Evolutionary conservation across 2,113 vertebrate species (phyloP), one percentile per base, ranked within the genome.

Genomic region (Trinectes maculatus): DNA sequence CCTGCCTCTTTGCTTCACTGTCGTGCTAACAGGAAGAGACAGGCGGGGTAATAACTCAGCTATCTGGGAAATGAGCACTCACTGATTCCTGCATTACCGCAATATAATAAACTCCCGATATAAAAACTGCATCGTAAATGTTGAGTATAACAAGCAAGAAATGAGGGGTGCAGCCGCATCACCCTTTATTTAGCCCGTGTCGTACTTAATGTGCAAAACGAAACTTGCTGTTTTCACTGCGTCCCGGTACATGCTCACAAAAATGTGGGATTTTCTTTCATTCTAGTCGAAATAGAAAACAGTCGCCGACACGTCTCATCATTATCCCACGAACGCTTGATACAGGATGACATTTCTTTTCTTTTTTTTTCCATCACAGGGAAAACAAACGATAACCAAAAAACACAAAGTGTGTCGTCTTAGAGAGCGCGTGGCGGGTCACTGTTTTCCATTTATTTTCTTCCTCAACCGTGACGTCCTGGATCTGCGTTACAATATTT

Each of bases 1-100:
- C 86, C 88, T 89, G 87, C 69, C 73, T 84, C 74, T 73, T 74
- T 74, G 51, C 61, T 75, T 37, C 24, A 19, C 6, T 34, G 18
- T 65, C 56, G 66, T 10, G 10, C 11, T 70, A 84, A 87, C 40
- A 77, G 25, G 80, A 83, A 63, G 61, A 57, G 75, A 85, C 81
- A 88, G 68, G 67, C 67, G 48, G 55, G 61, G 53, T 40, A 58
- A 74, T 64, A 74, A 82, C 47, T 49, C 56, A 71, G 15, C 43
- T 21, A n/a, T 76, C 39, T 75, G 59, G 77, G 18, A 80, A 76
- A 36, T 25, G 44, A 37, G 11, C 43, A 29, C 31, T 48, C 46
- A 33, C 21, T 10, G 11, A 49, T 44, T 68, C 21, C 42, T 36
- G 37, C 29, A 69, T 7, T 3, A 39, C 19, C 12, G 21, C 3